Base-by-base conservation (phyloP, 1,140 invertebrate species). In the Nylanderia fulva region DNA sequence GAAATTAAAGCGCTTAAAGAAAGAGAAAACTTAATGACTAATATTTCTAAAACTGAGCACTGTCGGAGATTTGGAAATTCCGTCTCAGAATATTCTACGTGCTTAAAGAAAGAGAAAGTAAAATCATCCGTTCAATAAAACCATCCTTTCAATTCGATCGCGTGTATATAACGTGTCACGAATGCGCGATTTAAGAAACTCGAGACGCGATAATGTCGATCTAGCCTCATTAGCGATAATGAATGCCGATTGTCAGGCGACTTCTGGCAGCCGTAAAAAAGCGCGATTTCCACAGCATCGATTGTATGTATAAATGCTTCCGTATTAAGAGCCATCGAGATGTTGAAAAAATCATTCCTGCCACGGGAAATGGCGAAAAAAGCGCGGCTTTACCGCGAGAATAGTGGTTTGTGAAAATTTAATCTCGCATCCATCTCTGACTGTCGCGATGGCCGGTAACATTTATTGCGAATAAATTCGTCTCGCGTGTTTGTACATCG, bases 321-420 rank as follows among this genome's bases (percentile, higher is more conserved):
- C 45, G 21, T 52, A 21, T 76, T 33, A 64, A 77, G 24, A 76
- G n/a, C 11, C 13, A 11, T 2, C 11, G 33, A 15, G 36, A 63
- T 74, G 48, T 48, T 21, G 60, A 24, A 68, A 79, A 66, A 66
- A 29, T 42, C 18, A 63, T 21, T 5, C 18, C 24, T 18, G 75
- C 13, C 7, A 18, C 24, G 29, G 2, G n/a, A 45, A 45, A 76
- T 76, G 27, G 18, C 3, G 24, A 61, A 79, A 75, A 79, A 56
- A 68, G 27, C 21, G 21, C 21, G 9, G 3, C 39, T 36, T 66
- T 29, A 64, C 24, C 39, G 21, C 27, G 6, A 1, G n/a, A 42
- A 29, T 39, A 33, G 18, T n/a, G 13, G n/a, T 68, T 54, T 54
- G 61, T 27, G 45, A 79, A 33, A 68, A 79, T 79, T 68, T 79